Evolutionary conservation across 1,140 invertebrate species (phyloP), one percentile per base, ranked within the genome.

Genomic region (Aradophagus sp.): DNA sequence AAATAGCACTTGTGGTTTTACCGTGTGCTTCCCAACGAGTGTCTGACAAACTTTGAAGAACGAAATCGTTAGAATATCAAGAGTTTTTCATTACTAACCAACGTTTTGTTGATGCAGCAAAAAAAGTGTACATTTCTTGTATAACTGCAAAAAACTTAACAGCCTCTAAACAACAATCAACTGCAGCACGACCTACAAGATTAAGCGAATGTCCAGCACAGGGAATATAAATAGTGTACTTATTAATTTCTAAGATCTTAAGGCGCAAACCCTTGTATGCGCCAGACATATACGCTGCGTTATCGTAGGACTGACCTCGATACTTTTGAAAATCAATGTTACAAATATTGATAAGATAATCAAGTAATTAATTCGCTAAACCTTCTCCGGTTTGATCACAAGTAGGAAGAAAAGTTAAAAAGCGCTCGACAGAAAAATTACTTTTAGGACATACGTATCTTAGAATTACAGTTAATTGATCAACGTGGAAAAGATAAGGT

Each of bases 301-400:
- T 81, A 38, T 79, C 77, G 56, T 80, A 79, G 1, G 70, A 73
- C 41, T 79, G 72, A 4, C 77, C 77, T 55, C 73, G 35, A 45
- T 74, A 81, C 58, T 76, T 53, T 5, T 53, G 31, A 17, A 63
- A 53, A 20, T 63, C 39, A 16, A 63, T 2, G 0, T 45, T 10
- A 45, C 17, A 36, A 2, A 12, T 17, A 13, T 17, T n/a, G 14
- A 4, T 29, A 10, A 52, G 2, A 38, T 34, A 63, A 26, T 42
- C 32, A 13, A 53, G 32, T 27, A 53, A 20, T 31, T 31, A 6
- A 0, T 34, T 23, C 0, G 44, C 56, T 38, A 61, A 20, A 26
- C 26, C 1, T 32, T 39, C 44, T 23, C 44, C 42, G n/a, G 56
- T 34, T 32, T 41, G 44, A 41, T 16, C 19, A 8, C 26, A 13